Evolutionary conservation across 2,113 vertebrate genomes (phyloP).

Genomic region (Nanorana parkeri): DNA sequence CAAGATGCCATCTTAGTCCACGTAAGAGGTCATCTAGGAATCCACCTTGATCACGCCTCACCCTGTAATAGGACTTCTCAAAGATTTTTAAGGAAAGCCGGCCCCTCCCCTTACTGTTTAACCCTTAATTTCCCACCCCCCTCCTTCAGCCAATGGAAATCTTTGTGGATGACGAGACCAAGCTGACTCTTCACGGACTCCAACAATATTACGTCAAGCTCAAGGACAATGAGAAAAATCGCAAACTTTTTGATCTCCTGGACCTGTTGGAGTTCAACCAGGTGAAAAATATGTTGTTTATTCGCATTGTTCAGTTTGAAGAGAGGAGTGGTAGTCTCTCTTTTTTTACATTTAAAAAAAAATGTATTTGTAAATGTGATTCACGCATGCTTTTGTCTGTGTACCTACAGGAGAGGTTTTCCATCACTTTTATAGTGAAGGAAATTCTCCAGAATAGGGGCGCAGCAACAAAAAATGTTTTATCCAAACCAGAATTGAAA

Average conservation of each 20-base stretch:
- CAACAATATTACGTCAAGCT: slow-evolving; percentile 87
- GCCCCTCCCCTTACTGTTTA: slow-evolving; percentile 67
- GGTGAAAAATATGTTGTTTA: slow-evolving; percentile 59
- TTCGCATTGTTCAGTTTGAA: too few species aligned
- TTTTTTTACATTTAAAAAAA: too few species aligned
- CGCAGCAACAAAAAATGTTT: too few species aligned
- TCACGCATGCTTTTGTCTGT: too few species aligned
- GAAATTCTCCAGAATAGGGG: too few species aligned
- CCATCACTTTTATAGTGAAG: too few species aligned
- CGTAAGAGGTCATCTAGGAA: background rate
- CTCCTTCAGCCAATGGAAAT: slow-evolving; percentile 81
- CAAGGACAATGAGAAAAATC: slow-evolving; percentile 88
- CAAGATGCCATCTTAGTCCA: background rate
- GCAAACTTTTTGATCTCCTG: slow-evolving; percentile 83
- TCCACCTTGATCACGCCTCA: background rate
- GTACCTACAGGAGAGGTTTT: too few species aligned
- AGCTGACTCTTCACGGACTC: slow-evolving; percentile 84
- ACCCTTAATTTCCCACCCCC: slow-evolving; percentile 63
- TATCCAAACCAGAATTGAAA: too few species aligned
- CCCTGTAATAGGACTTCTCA: slow-evolving; percentile 28
- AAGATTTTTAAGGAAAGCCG: slow-evolving; percentile 5
- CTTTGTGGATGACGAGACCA: slow-evolving; percentile 86
- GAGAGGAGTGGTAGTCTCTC: too few species aligned
- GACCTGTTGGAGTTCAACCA: slow-evolving; percentile 86
- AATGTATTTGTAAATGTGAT: too few species aligned